Evolutionary conservation across 2,888 invertebrate species (phyloP), one percentile per base, ranked within the genome.

Genomic region (Pegoplata infirma): DNA sequence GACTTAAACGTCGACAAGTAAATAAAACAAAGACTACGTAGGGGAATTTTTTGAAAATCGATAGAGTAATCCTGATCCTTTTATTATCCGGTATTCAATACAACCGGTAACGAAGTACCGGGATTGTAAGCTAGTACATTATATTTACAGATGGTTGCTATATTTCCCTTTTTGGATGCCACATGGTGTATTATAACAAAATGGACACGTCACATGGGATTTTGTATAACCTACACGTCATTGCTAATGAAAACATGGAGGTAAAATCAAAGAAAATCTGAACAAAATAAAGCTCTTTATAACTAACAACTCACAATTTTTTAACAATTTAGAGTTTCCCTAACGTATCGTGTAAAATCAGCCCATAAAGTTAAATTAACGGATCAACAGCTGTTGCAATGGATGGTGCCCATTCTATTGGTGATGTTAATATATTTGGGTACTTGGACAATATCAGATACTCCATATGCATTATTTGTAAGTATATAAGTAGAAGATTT

Each of bases 181-280:
- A 94, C 94, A 83, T 94, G 95, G 36, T 98, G 98, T 88, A 94
- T 97, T 82, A 94, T 96, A 7, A 96, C 96, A 7, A 97, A 97
- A 89, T 97, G 97, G 97, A 95, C 96, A 0, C 92, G 97, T 5
- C 97, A 98, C 90, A 92, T 97, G 90, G 98, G 98, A 1, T 98
- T 98, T 88, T 96, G 96, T 86, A 93, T 98, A 76, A 96, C 97
- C 1, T 98, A 97, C 87, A 97, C 97, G 8, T 97, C 97, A 7
- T 91, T 98, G 49, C 91, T 98, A 3, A 95, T 98, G 94, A 98
- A 98, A 90, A 97, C 97, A 10, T 97, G 97, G 97, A 93, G 97
- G 96, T 96, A 89, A 90, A 10, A 17, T 28, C 51, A 25, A 8
- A 32, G 16, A 7, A 36, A 3, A 32, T 17, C 6, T 14, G 1